phyloP scores from a whole-genome alignment of 2,113 vertebrate species.

The Beaufortia kweichowensis region DNA sequence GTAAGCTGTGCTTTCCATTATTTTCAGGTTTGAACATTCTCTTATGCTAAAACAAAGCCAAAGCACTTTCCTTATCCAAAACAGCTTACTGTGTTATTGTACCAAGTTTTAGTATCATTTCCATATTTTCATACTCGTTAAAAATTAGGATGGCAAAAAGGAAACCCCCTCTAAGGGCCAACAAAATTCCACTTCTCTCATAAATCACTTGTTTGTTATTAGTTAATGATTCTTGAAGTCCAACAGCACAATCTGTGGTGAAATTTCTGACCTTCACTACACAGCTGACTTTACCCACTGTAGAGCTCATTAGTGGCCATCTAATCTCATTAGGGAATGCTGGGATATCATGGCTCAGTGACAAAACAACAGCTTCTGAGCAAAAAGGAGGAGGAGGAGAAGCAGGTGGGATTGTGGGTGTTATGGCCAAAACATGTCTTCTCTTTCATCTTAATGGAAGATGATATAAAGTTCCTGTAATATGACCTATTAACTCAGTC shows the following conservation, averaged over 20 bases:
- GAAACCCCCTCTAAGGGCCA: slow-evolving; percentile 45
- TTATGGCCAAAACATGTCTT: slow-evolving; percentile 61
- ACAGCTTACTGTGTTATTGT: background rate
- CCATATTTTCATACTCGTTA: slow-evolving; percentile 59
- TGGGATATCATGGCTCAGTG: slow-evolving; percentile 63
- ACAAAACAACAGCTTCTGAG: slow-evolving; percentile 60
- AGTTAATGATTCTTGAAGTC: slow-evolving; percentile 72
- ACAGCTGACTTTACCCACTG: slow-evolving; percentile 68
- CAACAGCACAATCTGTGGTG: slow-evolving; percentile 66
- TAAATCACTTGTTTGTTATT: slow-evolving; percentile 74
- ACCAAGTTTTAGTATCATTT: slow-evolving; percentile 40
- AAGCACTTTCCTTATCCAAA: background rate
- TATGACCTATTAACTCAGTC: background rate
- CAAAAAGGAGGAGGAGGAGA: slow-evolving; percentile 52
- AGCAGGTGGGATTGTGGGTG: slow-evolving; percentile 71
- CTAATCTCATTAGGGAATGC: slow-evolving; percentile 73
- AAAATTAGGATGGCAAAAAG: slow-evolving; percentile 41
- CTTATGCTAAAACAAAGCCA: background rate
- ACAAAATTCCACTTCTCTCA: slow-evolving; percentile 54
- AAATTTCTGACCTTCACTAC: slow-evolving; percentile 73
- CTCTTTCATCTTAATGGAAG: slow-evolving; percentile 59
- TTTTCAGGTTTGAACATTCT: background rate
- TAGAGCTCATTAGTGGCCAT: slow-evolving; percentile 71
- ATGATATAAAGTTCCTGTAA: slow-evolving; percentile 35
- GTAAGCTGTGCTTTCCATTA: background rate